A percentile compares a stretch with the other conserved stretches of the same genome.
These are phyloP conservation scores for Drosophila eohydei DNA, from an alignment of 2,888 invertebrate genomes.

Conservation along the genomic window DNA sequence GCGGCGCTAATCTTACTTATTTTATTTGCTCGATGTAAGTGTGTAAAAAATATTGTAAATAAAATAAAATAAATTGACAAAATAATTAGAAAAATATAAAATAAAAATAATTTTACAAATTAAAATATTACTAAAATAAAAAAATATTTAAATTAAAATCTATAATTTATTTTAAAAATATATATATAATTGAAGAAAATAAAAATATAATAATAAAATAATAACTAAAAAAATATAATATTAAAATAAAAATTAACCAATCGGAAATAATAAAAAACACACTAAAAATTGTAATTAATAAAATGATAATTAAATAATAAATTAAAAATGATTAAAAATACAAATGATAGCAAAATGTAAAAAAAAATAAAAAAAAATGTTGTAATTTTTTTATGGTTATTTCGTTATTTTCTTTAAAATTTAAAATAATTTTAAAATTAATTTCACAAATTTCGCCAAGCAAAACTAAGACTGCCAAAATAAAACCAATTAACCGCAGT, in stretches of 20 bases:
- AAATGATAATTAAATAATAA: too few relatives aligned
- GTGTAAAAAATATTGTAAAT: neutral
- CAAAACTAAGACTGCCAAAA: neutral
- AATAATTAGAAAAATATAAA: neutral
- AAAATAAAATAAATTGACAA: neutral
- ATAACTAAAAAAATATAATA: neutral
- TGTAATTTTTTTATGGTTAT: neutral
- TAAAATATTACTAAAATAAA: too few relatives aligned
- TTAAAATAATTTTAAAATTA: neutral
- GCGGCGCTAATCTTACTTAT: neutral
- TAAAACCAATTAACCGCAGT: neutral
- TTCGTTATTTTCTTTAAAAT: neutral
- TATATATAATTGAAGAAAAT: too few relatives aligned
- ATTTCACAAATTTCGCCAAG: slow-evolving; percentile 4
- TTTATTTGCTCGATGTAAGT: neutral
- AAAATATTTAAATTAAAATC: too few relatives aligned
- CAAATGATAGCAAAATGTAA: too few relatives aligned
- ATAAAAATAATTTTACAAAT: too few relatives aligned
- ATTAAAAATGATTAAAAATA: too few relatives aligned
- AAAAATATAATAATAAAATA: neutral
- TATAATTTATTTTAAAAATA: neutral
- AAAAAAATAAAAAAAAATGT: neutral
- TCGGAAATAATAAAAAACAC: too few relatives aligned
- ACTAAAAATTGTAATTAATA: too few relatives aligned
- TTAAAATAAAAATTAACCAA: neutral